Conservation (phyloP, 2,888 invertebrate genomes). For the Stenichneumon culpator region DNA sequence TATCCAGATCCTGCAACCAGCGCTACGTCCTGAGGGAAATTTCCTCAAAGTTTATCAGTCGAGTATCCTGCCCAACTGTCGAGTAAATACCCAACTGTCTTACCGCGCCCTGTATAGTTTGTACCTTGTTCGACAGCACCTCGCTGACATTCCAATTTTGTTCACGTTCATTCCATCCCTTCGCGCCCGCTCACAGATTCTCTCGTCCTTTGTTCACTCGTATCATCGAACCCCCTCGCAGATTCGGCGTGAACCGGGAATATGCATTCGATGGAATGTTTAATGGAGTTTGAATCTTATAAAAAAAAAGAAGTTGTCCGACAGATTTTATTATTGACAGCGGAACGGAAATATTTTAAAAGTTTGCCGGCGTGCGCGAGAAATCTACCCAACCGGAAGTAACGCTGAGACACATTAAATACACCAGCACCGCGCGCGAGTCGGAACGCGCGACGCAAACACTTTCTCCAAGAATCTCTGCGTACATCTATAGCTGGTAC, state of each 20-base stretch:
- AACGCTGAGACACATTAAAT: background rate
- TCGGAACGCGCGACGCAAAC: background rate
- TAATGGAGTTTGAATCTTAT: slow-evolving; percentile 4
- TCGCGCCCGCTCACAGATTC: background rate
- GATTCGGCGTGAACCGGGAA: background rate
- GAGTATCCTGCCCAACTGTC: slow-evolving; percentile 54
- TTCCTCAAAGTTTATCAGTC: slow-evolving; percentile 64
- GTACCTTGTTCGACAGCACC: slow-evolving; percentile 33
- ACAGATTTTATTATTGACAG: background rate
- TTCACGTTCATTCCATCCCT: slow-evolving; percentile 50
- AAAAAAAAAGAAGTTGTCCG: background rate
- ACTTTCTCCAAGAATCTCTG: background rate
- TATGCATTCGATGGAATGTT: background rate
- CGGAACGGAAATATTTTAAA: background rate
- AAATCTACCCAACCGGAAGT: background rate
- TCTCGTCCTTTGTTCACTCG: background rate
- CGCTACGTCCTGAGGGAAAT: slow-evolving; percentile 59
- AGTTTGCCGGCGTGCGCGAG: background rate
- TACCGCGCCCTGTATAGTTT: slow-evolving; percentile 17
- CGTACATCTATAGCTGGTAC: background rate
- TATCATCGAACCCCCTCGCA: background rate
- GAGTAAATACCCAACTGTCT: slow-evolving; percentile 62
- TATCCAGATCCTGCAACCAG: background rate
- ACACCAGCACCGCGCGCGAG: background rate
- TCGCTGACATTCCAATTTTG: slow-evolving; percentile 58